Evolutionary conservation across 2,113 vertebrate genomes (phyloP).

Genomic region (Chaenogobius annularis): DNA sequence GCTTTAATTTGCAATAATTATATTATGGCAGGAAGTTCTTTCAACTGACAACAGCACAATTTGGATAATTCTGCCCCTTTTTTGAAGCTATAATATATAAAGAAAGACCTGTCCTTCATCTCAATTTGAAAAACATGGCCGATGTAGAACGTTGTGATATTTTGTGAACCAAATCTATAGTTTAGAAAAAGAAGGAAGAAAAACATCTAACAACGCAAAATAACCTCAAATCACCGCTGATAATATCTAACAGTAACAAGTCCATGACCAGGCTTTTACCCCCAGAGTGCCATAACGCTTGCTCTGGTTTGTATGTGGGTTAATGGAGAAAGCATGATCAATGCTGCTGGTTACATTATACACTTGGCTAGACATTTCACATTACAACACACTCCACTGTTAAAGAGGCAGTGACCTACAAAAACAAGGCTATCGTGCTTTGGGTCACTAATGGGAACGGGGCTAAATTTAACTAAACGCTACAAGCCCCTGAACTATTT

Average conservation of each 20-base stretch:
- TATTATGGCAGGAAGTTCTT: too few species aligned
- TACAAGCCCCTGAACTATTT: conserved; percentile 11
- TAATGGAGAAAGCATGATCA: conserved; percentile 57
- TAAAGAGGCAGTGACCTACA: conserved; percentile 40
- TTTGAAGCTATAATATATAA: too few species aligned
- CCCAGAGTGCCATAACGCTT: conserved; percentile 4
- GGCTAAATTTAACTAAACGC: conserved; percentile 10
- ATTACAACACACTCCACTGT: conserved; percentile 14
- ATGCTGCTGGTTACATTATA: conserved; percentile 47
- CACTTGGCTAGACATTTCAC: conserved; percentile 13
- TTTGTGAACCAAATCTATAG: too few species aligned
- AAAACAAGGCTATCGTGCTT: conserved; percentile 25
- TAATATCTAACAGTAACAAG: not conserved
- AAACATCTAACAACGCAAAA: not conserved
- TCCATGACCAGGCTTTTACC: conserved; percentile 20
- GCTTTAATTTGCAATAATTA: too few species aligned
- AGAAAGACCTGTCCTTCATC: too few species aligned
- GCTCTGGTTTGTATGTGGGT: conserved; percentile 47
- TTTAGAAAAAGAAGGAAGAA: too few species aligned
- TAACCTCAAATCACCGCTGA: not conserved
- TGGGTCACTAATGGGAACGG: conserved; percentile 4
- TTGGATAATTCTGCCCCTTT: too few species aligned
- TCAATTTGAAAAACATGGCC: too few species aligned
- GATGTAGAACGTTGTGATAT: too few species aligned
- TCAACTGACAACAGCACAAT: too few species aligned